These are phyloP conservation scores for Caradrina kadenii DNA, from an alignment of 2,888 invertebrate species.

Conservation along the genomic window DNA sequence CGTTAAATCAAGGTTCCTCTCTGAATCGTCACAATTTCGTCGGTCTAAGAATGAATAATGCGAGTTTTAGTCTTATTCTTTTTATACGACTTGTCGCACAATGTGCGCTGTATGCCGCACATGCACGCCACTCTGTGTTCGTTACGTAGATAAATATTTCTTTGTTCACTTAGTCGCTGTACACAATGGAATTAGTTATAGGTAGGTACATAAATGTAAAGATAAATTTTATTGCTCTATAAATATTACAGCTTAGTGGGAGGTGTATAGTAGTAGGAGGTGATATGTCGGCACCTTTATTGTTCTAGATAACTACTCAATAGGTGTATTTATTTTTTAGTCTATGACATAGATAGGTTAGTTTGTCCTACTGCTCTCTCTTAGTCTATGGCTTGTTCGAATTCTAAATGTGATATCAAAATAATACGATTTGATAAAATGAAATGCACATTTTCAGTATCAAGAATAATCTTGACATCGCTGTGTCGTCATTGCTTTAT, in stretches of 20 bases:
- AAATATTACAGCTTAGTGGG: constrained; percentile 8
- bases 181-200: constrained; percentile 23
- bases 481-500: background rate
- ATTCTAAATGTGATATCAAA: too few relatives aligned
- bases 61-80: constrained; percentile 5
- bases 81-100: background rate
- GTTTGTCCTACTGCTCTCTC: background rate
- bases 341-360: background rate
- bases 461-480: background rate
- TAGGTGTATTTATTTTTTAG: background rate
- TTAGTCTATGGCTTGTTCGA: background rate
- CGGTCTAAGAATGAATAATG: background rate
- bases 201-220: background rate
- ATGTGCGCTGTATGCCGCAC: background rate
- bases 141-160: constrained; percentile 40
- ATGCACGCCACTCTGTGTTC: constrained; percentile 17
- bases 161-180: constrained; percentile 49
- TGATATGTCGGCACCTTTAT: background rate
- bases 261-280: too few relatives aligned
- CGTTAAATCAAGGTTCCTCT: too few relatives aligned
- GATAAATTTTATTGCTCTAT: constrained; percentile 27
- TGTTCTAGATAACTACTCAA: constrained; percentile 15
- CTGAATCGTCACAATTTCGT: background rate
- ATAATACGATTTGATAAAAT: too few relatives aligned
- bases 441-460: background rate